Percentiles rank a stretch among this genome's conserved stretches.
These are phyloP conservation scores for Eupeodes latifasciatus DNA, from an alignment of 2,888 invertebrate genomes.

Conservation along the genomic window DNA sequence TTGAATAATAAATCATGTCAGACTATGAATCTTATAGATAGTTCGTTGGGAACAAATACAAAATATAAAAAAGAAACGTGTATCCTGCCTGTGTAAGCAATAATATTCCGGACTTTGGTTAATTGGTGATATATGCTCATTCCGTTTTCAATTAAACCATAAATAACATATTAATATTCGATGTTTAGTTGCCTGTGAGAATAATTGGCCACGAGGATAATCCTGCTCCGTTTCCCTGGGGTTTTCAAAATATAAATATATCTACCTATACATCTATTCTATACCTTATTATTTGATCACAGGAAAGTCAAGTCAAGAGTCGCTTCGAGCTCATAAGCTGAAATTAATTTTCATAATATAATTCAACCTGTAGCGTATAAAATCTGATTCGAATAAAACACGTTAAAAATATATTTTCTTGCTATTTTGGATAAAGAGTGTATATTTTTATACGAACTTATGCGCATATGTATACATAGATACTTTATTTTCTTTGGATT, in stretches of 20 bases:
- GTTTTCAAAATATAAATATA: neutral
- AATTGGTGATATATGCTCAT: slow-evolving; percentile 74
- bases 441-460: too few species aligned
- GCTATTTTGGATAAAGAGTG: neutral
- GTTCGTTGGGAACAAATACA: slow-evolving; percentile 22
- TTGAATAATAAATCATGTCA: slow-evolving; percentile 69
- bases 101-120: slow-evolving; percentile 72
- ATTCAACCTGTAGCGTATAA: slow-evolving; percentile 47
- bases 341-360: slow-evolving; percentile 27
- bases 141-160: slow-evolving; percentile 75
- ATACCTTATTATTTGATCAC: too few species aligned
- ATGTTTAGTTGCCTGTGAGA: slow-evolving; percentile 46
- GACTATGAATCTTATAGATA: slow-evolving; percentile 72
- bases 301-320: slow-evolving; percentile 3
- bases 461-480: too few species aligned
- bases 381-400: neutral
- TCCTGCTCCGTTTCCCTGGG: neutral
- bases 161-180: slow-evolving; percentile 75
- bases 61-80: slow-evolving; percentile 45
- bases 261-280: neutral
- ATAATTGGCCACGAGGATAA: slow-evolving; percentile 52
- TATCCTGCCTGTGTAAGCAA: slow-evolving; percentile 72
- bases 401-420: slow-evolving; percentile 3
- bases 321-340: neutral
- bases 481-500: slow-evolving; percentile 1